These are phyloP conservation scores for Porites evermanni DNA, from an alignment of 92 coral and sea anemone species.

Conservation along the genomic window DNA sequence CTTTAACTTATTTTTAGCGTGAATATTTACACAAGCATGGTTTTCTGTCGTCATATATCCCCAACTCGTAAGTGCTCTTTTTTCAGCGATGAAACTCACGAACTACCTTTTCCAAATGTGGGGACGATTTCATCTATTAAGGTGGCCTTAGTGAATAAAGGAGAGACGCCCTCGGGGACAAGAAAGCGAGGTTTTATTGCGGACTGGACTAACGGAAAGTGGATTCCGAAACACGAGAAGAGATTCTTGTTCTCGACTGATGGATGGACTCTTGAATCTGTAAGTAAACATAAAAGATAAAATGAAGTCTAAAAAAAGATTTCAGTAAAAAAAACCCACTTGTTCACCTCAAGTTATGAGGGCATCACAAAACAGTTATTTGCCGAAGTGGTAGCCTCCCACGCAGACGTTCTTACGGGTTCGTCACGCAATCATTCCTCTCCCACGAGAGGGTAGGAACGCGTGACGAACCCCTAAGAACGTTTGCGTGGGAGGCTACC, in stretches of 20 bases:
- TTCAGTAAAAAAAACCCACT: too few relatives aligned
- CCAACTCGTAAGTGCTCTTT: neutral
- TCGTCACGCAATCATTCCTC: too few relatives aligned
- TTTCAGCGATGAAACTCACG: slow-evolving; percentile 15
- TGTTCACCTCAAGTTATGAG: too few relatives aligned
- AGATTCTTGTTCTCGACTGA: neutral
- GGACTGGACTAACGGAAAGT: neutral
- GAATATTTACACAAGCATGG: neutral
- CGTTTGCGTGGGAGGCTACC: too few relatives aligned
- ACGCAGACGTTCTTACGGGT: too few relatives aligned
- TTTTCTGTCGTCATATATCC: too few relatives aligned
- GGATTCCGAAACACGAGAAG: neutral
- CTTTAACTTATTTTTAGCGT: too few relatives aligned
- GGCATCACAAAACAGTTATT: too few relatives aligned
- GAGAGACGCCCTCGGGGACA: neutral
- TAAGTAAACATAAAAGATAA: neutral
- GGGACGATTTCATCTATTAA: neutral
- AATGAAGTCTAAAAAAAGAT: neutral
- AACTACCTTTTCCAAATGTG: slow-evolving; percentile 12
- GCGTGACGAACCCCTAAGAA: too few relatives aligned
- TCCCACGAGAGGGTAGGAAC: too few relatives aligned
- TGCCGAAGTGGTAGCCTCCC: too few relatives aligned
- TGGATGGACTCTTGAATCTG: slow-evolving; percentile 17
- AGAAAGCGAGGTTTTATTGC: neutral
- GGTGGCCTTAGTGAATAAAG: neutral